Percentiles rank a stretch among this genome's conserved stretches.
Conservation (phyloP, 2,888 invertebrate genomes). For the Acrobasis repandana region DNA sequence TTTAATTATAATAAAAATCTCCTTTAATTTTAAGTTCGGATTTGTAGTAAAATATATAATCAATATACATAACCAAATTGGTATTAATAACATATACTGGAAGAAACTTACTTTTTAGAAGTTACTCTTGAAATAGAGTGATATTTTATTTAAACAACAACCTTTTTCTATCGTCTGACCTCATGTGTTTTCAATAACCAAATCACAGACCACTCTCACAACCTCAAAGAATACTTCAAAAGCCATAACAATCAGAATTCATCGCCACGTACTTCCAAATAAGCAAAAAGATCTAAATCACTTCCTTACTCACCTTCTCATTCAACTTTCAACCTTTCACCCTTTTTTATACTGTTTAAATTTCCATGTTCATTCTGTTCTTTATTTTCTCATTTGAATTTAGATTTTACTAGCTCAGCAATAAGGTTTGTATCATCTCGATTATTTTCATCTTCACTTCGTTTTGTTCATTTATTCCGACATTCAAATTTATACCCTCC, state of each 20-base stretch:
- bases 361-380: constrained; percentile 13
- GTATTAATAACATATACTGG: no score
- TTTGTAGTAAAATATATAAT: no score
- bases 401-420: background rate
- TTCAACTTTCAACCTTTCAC: constrained; percentile 29
- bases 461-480: background rate
- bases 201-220: constrained; percentile 23
- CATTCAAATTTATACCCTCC: background rate
- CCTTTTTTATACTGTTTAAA: constrained; percentile 29
- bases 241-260: constrained; percentile 41
- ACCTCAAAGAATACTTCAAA: constrained; percentile 36
- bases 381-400: background rate
- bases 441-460: background rate
- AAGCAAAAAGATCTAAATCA: constrained; percentile 38
- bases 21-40: no score
- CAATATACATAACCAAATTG: no score
- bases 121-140: no score
- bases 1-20: no score
- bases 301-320: constrained; percentile 20
- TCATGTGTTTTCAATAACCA: constrained; percentile 13
- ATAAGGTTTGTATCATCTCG: background rate
- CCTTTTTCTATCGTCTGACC: background rate
- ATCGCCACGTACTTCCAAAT: constrained; percentile 38
- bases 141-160: no score
- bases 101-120: no score